These are phyloP conservation scores for Exephanes ischioxanthus DNA, from an alignment of 2,888 invertebrate species.

Conservation along the genomic window DNA sequence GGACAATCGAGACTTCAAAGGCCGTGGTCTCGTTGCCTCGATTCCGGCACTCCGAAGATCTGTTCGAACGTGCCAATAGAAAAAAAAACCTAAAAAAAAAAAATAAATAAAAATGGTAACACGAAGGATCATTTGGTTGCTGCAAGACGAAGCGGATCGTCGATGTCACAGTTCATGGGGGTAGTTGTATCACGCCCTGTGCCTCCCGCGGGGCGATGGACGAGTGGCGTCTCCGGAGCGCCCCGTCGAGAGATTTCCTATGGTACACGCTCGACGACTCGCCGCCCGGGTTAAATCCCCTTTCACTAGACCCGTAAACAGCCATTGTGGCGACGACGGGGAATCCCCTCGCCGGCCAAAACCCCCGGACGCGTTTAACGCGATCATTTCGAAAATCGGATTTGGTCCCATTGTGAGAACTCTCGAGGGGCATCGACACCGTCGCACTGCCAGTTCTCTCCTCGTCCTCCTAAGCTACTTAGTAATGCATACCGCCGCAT, in stretches of 20 bases:
- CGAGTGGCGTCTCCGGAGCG: slow-evolving; percentile 44
- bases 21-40: slow-evolving; percentile 77
- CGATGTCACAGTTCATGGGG: slow-evolving; percentile 8
- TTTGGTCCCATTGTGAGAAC: slow-evolving; percentile 78
- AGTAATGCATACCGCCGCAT: slow-evolving; percentile 79
- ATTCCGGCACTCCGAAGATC: slow-evolving; percentile 66
- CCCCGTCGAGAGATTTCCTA: slow-evolving; percentile 60
- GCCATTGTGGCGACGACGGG: slow-evolving; percentile 71
- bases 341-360: slow-evolving; percentile 70
- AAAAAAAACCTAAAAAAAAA: not conserved
- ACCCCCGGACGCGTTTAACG: slow-evolving; percentile 81
- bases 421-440: slow-evolving; percentile 66
- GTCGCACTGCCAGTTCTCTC: slow-evolving; percentile 49
- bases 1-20: slow-evolving; percentile 70
- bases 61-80: not conserved
- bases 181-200: slow-evolving; percentile 54
- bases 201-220: slow-evolving; percentile 8
- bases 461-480: slow-evolving; percentile 76
- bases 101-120: not conserved
- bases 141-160: slow-evolving; percentile 3
- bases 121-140: not conserved
- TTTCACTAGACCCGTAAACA: slow-evolving; percentile 79
- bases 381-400: slow-evolving; percentile 83
- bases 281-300: slow-evolving; percentile 74
- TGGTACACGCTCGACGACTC: slow-evolving; percentile 26